Conservation (phyloP, 2,888 invertebrate genomes). For the Theodoxus fluviatilis region DNA sequence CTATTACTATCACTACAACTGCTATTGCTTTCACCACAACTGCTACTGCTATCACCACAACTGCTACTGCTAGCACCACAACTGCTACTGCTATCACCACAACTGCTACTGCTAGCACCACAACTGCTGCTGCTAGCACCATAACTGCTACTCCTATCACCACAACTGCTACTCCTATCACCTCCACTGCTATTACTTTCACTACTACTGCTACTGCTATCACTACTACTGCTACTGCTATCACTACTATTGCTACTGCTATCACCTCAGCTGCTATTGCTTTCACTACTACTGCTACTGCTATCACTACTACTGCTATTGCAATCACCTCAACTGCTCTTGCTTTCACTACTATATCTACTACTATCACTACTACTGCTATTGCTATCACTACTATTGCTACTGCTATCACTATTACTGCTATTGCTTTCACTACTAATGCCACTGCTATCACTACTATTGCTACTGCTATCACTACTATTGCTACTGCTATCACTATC, state of each 20-base stretch:
- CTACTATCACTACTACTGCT: too few species aligned
- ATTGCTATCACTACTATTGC: too few species aligned
- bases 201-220: slow-evolving; percentile 27
- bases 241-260: slow-evolving; percentile 28
- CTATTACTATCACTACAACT: too few species aligned
- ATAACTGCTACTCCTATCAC: slow-evolving; percentile 28
- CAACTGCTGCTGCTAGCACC: slow-evolving; percentile 30
- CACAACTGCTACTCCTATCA: slow-evolving; percentile 31
- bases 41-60: too few species aligned
- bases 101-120: slow-evolving; percentile 22
- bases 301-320: slow-evolving; percentile 25
- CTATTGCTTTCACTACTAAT: too few species aligned
- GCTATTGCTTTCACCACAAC: too few species aligned
- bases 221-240: slow-evolving; percentile 28
- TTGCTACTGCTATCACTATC: too few species aligned
- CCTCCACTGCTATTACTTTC: slow-evolving; percentile 31
- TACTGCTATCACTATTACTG: too few species aligned
- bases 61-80: too few species aligned
- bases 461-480: too few species aligned
- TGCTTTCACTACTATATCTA: neutral
- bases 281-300: slow-evolving; percentile 24
- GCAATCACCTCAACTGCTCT: neutral
- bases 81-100: too few species aligned
- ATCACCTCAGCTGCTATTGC: slow-evolving; percentile 26
- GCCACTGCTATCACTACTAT: too few species aligned